Conservation (phyloP, 2,113 vertebrate species). For the Seriola dumerili region DNA sequence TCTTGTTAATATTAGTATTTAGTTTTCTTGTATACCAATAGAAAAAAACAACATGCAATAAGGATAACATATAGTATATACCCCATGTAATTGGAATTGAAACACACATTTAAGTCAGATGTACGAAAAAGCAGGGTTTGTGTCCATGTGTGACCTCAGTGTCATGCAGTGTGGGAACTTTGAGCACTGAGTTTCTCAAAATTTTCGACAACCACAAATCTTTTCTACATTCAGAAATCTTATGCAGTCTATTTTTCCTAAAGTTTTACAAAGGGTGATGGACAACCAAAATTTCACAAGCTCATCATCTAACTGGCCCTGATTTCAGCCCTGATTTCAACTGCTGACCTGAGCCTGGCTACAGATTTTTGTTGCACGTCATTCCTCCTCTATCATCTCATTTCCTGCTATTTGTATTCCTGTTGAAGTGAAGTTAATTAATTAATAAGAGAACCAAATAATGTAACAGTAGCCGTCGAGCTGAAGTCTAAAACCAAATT, state of each 20-base stretch:
- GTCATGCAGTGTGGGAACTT: neutral
- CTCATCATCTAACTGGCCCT: neutral
- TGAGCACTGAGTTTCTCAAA: neutral
- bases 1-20: too few species aligned
- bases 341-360: neutral
- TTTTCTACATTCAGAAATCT: neutral
- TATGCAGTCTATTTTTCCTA: neutral
- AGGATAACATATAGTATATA: neutral
- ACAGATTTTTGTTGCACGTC: neutral
- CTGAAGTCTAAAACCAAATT: slow-evolving; percentile 1
- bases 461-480: neutral
- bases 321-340: neutral
- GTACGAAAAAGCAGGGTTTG: neutral
- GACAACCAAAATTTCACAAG: neutral
- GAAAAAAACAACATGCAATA: neutral
- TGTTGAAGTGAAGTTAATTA: neutral
- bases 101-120: too few species aligned
- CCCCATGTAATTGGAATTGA: neutral
- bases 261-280: neutral
- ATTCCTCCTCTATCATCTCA: neutral
- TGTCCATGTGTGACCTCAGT: neutral
- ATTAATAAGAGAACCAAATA: neutral
- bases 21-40: too few species aligned
- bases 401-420: neutral
- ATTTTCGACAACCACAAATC: too few species aligned